phyloP scores from a whole-genome alignment of 2,797 vertebrate genomes.

The Poeciliopsis paucimaculata region DNA sequence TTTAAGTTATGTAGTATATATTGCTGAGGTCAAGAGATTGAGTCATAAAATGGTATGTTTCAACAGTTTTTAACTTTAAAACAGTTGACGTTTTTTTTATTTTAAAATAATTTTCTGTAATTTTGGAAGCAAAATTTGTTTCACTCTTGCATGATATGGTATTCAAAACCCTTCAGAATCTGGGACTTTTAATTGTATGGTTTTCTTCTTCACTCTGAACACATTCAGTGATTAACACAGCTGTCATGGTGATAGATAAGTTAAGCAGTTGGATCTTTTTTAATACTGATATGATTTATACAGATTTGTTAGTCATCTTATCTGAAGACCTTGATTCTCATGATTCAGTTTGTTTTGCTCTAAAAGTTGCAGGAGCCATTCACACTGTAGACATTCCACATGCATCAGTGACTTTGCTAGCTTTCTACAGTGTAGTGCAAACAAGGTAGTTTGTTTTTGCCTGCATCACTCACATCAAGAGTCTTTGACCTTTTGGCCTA shows the following conservation, averaged over 20 bases:
- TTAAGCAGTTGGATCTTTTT: not conserved
- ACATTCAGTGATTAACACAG: not conserved
- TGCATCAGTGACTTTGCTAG: not conserved
- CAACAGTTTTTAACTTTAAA: not conserved
- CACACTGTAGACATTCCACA: not conserved
- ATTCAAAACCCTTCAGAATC: not conserved
- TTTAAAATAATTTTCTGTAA: too few relatives aligned
- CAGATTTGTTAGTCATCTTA: not conserved
- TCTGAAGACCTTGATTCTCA: not conserved
- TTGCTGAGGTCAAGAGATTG: not conserved
- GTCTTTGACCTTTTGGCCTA: not conserved
- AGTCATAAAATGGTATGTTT: not conserved
- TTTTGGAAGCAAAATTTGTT: not conserved
- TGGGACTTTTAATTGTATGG: not conserved
- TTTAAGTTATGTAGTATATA: not conserved
- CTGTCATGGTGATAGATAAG: not conserved
- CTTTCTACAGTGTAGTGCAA: not conserved
- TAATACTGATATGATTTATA: not conserved
- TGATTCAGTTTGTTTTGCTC: not conserved
- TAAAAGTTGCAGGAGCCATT: not conserved
- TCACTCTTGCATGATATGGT: not conserved
- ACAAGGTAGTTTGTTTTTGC: not conserved
- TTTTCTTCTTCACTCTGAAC: not conserved
- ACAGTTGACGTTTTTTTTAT: not conserved
- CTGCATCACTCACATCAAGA: not conserved